These are phyloP conservation scores for Drosophila sordidula DNA, from an alignment of 2,888 invertebrate species.

Conservation along the genomic window DNA sequence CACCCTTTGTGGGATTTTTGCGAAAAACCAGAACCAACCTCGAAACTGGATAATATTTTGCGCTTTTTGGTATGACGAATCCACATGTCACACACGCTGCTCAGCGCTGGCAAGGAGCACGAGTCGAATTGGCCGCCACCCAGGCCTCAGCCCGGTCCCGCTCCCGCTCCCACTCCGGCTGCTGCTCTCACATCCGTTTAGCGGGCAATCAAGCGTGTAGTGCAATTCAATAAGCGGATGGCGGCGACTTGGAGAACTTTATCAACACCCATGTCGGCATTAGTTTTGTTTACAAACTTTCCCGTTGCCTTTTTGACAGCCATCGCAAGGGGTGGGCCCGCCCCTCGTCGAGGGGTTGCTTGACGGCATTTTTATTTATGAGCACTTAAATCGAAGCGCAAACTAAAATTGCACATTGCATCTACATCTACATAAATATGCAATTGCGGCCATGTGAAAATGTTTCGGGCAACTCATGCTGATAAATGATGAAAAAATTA, in stretches of 20 bases:
- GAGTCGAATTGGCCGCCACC: slow-evolving; percentile 44
- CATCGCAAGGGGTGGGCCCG: slow-evolving; percentile 16
- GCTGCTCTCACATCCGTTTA: slow-evolving; percentile 68
- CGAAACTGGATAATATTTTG: slow-evolving; percentile 72
- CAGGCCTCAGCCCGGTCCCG: slow-evolving; percentile 2
- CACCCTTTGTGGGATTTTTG: slow-evolving; percentile 58
- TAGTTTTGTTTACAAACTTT: slow-evolving; percentile 84
- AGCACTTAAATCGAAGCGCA: slow-evolving; percentile 78
- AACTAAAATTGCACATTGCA: slow-evolving; percentile 76
- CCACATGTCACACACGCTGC: slow-evolving; percentile 58
- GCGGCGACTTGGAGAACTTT: slow-evolving; percentile 70
- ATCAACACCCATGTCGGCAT: slow-evolving; percentile 81
- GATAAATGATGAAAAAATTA: slow-evolving; percentile 77
- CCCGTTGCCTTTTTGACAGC: slow-evolving; percentile 78
- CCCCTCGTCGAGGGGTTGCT: slow-evolving; percentile 45
- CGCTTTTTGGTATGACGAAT: slow-evolving; percentile 80
- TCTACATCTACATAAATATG: slow-evolving; percentile 78
- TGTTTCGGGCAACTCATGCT: slow-evolving; percentile 47
- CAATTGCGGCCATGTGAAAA: slow-evolving; percentile 76
- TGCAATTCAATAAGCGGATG: slow-evolving; percentile 74
- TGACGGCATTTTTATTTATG: slow-evolving; percentile 73
- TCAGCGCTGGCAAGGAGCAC: slow-evolving; percentile 24
- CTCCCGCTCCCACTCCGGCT: slow-evolving; percentile 1
- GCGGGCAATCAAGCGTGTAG: slow-evolving; percentile 80
- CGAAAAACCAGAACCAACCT: slow-evolving; percentile 77